Conservation (phyloP, 2,888 invertebrate genomes). For the Acronicta leporina region DNA sequence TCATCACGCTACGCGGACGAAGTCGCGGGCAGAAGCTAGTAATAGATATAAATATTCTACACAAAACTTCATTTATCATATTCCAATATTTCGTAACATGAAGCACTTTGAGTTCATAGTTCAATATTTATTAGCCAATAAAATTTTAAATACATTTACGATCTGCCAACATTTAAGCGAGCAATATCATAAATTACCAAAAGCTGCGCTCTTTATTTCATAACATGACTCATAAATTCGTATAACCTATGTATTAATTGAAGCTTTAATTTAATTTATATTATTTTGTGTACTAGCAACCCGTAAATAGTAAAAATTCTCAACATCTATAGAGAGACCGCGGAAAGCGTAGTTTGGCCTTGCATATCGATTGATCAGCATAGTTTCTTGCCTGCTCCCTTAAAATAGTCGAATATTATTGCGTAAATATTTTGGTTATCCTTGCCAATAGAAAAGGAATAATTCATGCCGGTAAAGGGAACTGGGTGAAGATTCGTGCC, state of each 20-base stretch:
- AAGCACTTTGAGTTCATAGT: background rate
- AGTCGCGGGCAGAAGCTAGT: too few relatives aligned
- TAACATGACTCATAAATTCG: background rate
- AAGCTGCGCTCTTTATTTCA: background rate
- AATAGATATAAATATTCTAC: too few relatives aligned
- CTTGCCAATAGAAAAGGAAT: conserved; percentile 14
- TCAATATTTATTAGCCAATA: background rate
- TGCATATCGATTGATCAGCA: too few relatives aligned
- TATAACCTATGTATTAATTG: background rate
- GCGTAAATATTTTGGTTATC: conserved; percentile 31
- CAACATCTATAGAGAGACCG: too few relatives aligned
- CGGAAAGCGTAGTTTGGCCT: too few relatives aligned
- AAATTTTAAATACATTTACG: background rate
- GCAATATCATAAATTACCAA: background rate
- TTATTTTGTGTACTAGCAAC: too few relatives aligned
- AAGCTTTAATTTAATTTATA: background rate
- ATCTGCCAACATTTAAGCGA: background rate
- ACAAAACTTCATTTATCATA: background rate
- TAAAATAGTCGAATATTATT: conserved; percentile 1
- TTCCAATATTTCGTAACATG: background rate
- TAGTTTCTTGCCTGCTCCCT: too few relatives aligned
- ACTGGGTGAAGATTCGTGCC: background rate
- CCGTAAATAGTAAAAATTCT: too few relatives aligned
- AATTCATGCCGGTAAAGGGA: conserved; percentile 4
- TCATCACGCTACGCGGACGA: too few relatives aligned